phyloP scores from a whole-genome alignment of 2,888 invertebrate species.

The Polymixis flavicincta region DNA sequence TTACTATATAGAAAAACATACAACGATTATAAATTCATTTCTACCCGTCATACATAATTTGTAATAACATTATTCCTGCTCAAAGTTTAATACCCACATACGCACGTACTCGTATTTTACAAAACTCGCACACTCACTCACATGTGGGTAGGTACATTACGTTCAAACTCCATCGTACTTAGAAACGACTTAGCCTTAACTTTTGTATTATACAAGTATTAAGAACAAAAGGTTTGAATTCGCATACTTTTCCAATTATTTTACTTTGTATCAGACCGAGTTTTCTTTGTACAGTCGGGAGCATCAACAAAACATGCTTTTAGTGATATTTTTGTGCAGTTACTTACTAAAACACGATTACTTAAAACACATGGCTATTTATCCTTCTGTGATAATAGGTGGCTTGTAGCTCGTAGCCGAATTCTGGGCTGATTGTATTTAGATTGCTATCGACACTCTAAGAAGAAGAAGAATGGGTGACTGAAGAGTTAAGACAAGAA shows the following conservation, averaged over 20 bases:
- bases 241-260: slow-evolving; percentile 62
- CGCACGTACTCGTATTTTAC: slow-evolving; percentile 23
- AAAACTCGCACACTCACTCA: slow-evolving; percentile 20
- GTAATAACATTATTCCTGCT: slow-evolving; percentile 40
- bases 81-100: slow-evolving; percentile 30
- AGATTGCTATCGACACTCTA: too few relatives aligned
- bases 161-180: slow-evolving; percentile 48
- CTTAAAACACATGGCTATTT: background rate
- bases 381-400: background rate
- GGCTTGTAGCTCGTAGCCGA: too few relatives aligned
- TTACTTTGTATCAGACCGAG: slow-evolving; percentile 46
- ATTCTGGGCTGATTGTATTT: too few relatives aligned
- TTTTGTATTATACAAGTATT: slow-evolving; percentile 57
- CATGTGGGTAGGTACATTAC: background rate
- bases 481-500: background rate
- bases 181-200: slow-evolving; percentile 59
- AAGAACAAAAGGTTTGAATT: slow-evolving; percentile 59
- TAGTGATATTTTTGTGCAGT: background rate
- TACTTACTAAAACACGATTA: background rate
- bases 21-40: too few relatives aligned
- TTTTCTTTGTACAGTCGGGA: slow-evolving; percentile 25
- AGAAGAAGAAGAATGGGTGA: too few relatives aligned
- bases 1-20: too few relatives aligned
- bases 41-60: background rate
- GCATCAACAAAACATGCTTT: background rate